Base-by-base conservation (phyloP, 2,797 vertebrate genomes). In the Adelosebastes latens region DNA sequence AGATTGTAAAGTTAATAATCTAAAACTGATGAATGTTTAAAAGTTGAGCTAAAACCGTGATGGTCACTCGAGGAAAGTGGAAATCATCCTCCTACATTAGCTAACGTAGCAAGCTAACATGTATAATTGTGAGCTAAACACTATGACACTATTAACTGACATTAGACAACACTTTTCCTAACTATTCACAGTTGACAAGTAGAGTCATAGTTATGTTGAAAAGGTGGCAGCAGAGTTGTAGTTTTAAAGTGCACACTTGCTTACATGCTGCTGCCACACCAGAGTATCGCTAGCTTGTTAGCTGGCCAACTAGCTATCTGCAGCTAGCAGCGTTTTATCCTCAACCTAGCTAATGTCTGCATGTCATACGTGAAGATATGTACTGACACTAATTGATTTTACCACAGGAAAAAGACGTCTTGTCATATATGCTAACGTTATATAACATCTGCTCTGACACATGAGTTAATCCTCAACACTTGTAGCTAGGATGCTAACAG, bases 401-500 rank as follows among this genome's bases (percentile, higher is more conserved):
- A 13, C 3, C 9, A 16, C 0, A 25, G 0, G 14, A 29, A 0
- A 16, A 16, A 29, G 0, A 11, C 4, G n/a, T 7, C 2, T 5
- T 75, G 58, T 64, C 8, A 52, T 6, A 14, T 49, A 70, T 31
- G 8, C 5, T 46, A 32, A 18, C 56, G 36, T 14, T 9, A 16
- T 4, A 7, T 5, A 13, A 72, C 66, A 75, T n/a, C 20, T 6
- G 34, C 20, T 10, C 25, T 77, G 53, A 60, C 65, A 82, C 34
- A 80, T 8, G 22, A 89, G 24, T 88, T 87, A 87, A 90, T 80
- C 12, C 76, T 75, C 24, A 72, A 67, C 72, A 87, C 78, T 82
- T 81, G 72, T 66, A 64, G 86, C 80, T 82, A 83, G 70, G 68
- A 84, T 6, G 90, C 88, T 92, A 93, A 85, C 59, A 61, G 63